A percentile compares a stretch with the other conserved stretches of the same genome.
Evolutionary conservation across 2,113 vertebrate species (phyloP).

Genomic region (Deroptyus accipitrinus): DNA sequence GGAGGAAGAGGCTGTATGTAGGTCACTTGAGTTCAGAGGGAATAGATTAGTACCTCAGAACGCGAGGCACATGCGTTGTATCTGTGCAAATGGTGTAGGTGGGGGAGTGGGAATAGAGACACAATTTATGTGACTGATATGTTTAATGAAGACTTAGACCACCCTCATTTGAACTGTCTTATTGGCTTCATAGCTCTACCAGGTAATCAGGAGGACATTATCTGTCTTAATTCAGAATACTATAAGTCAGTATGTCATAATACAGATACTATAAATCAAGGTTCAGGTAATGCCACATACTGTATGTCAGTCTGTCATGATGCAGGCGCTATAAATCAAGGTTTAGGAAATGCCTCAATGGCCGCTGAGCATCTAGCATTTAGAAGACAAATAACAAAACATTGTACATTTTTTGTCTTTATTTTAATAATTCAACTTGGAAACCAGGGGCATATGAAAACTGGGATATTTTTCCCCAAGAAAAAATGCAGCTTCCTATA

Average conservation of each 20-base stretch:
- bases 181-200: not conserved
- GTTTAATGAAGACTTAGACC: not conserved
- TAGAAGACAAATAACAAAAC: not conserved
- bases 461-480: not conserved
- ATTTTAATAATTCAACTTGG: not conserved
- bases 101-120: not conserved
- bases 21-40: conserved; percentile 23
- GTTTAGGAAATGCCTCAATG: not conserved
- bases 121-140: not conserved
- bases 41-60: not conserved
- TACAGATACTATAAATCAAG: not conserved
- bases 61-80: not conserved
- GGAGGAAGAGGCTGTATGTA: conserved; percentile 28
- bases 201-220: not conserved
- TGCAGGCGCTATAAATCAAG: not conserved
- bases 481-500: not conserved
- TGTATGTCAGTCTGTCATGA: not conserved
- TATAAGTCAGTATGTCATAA: not conserved
- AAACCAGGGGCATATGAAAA: not conserved
- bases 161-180: not conserved
- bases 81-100: not conserved
- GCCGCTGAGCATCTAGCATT: not conserved
- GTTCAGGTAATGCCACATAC: not conserved
- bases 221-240: not conserved
- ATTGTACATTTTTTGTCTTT: not conserved